Base-by-base conservation (phyloP, 1,140 invertebrate species). In the Drosophila bifasciata region DNA sequence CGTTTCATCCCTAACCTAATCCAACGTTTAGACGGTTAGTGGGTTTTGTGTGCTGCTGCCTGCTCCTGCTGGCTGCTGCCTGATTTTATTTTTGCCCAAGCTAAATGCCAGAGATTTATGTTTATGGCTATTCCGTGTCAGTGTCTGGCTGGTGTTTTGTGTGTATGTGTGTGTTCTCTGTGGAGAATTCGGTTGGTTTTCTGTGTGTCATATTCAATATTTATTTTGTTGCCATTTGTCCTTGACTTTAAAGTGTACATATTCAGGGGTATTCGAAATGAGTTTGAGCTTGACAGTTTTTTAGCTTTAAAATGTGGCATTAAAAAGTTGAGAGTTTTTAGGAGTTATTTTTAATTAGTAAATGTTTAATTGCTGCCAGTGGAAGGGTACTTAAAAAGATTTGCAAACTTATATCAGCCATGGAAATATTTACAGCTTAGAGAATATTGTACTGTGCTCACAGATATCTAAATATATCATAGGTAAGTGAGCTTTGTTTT, bases 41-140 rank as follows among this genome's bases (percentile, higher is more conserved):
- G 62, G 49, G 70, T 56, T 62, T 3, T 74, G 66, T 48, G 59
- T 57, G 61, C 28, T 25, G 6, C 23, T 57, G 61, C 19, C 28
- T 25, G 6, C 23, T 57, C 58, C 19, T 21, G 19, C 19, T 21
- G 19, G 19, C 19, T 19, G 19, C 41, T 68, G 63, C 59, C 73
- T 59, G 55, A 50, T 85, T 86, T 86, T 58, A 66, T 79, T 85
- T 79, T 36, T 60, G 66, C 60, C 49, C 43, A 43, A 61, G 59
- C 61, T 72, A 85, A 85, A 85, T 80, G 62, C 66, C 67, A 70
- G 59, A 85, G 76, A 85, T 85, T 85, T 85, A 85, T 81, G 77
- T 86, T 85, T 72, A 74, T 68, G 64, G 41, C 50, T 55, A 50
- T 56, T 50, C 53, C 57, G 59, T 59, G 57, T 71, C 71, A 50